Evolutionary conservation across 2,888 invertebrate species (phyloP), one percentile per base, ranked within the genome.

Genomic region (Morinoia aosen): DNA sequence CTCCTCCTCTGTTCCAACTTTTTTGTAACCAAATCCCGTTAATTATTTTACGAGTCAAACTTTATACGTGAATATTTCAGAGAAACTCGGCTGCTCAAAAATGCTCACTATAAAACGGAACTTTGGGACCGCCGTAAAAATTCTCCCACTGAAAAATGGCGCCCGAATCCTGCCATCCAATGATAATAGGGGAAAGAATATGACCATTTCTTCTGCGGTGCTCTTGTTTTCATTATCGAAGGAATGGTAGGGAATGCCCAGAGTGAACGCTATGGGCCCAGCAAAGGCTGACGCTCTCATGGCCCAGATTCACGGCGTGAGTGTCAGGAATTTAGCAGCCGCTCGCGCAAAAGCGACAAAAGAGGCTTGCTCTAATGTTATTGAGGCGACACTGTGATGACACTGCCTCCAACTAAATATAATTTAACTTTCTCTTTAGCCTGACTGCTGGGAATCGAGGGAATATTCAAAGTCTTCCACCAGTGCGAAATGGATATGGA

Each of bases 11-110:
- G 48, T 56, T 93, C 58, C 12, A 33, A 57, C 56, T 56, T 93
- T 93, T 93, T 57, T 93, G 93, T 57, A 57, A 48, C 93, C 48
- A 93, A 93, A 93, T 93, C 93, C 48, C 93, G 93, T 93, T 93
- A 93, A 93, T 93, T 93, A 93, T 93, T 93, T 93, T 93, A 93
- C 57, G 93, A 93, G 57, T 93, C 93, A 93, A 93, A 93, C 93
- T 93, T 93, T 93, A 93, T 93, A 93, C 93, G 57, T 93, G 93
- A 93, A 93, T 93, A 93, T 93, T 93, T 93, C 93, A 93, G 93
- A 33, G n/a, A 56, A 93, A 48, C 93, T 93, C 57, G 57, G 57
- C 57, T n/a, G 57, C 93, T 93, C 93, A 93, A 93, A 93, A 93
- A 93, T 93, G 93, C 56, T 39, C 93, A 57, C 93, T 57, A 93